Evolutionary conservation across 2,797 vertebrate genomes (phyloP).

Genomic region (Cuculus canorus): DNA sequence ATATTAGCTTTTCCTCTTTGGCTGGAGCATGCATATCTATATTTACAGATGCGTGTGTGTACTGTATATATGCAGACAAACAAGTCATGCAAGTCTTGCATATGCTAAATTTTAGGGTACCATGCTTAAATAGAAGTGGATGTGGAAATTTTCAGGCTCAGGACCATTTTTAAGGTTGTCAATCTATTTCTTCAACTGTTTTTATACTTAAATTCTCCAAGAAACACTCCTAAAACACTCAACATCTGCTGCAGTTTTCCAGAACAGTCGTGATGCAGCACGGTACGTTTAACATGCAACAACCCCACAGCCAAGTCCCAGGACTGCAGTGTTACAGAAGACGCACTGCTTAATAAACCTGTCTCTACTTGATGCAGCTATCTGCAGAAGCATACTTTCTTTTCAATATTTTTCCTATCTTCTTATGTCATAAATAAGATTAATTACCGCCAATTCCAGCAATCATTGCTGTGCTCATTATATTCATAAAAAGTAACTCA

Average conservation of each 20-base stretch:
- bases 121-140: neutral
- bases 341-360: neutral
- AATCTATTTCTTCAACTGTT: neutral
- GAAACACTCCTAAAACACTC: neutral
- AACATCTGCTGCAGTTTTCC: neutral
- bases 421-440: neutral
- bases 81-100: neutral
- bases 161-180: neutral
- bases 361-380: neutral
- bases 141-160: neutral
- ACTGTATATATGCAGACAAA: neutral
- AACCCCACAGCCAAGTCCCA: neutral
- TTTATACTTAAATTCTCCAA: neutral
- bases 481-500: neutral
- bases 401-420: neutral
- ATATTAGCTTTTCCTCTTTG: neutral
- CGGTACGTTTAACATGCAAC: neutral
- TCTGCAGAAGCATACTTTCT: neutral
- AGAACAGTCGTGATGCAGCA: neutral
- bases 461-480: neutral
- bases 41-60: neutral
- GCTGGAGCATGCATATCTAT: neutral
- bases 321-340: neutral
- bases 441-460: neutral
- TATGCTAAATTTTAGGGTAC: neutral